Conservation (phyloP, 2,113 vertebrate species). For the Nycticorax nycticorax region DNA sequence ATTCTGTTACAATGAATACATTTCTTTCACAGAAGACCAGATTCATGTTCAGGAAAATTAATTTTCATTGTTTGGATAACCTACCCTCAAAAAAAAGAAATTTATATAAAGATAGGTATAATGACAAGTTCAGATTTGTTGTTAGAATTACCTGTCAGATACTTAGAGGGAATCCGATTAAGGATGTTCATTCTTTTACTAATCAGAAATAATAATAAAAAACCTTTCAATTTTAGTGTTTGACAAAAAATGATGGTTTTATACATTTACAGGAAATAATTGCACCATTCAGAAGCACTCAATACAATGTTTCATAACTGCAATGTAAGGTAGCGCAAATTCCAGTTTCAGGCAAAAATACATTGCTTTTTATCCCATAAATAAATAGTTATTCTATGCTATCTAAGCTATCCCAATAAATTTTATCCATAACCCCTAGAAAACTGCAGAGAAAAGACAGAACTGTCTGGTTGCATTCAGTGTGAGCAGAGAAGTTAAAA, state of each 20-base stretch:
- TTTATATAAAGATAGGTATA: neutral
- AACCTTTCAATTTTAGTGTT: neutral
- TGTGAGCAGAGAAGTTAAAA: neutral
- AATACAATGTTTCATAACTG: neutral
- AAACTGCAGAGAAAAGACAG: neutral
- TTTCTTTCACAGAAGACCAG: neutral
- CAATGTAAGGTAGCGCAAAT: neutral
- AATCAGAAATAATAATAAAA: neutral
- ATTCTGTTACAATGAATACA: neutral
- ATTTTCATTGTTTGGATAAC: constrained; percentile 19
- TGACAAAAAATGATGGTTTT: neutral
- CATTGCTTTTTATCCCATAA: neutral
- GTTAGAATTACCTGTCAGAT: constrained; percentile 26
- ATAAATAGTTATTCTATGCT: neutral
- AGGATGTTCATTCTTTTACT: constrained; percentile 6
- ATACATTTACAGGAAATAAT: constrained; percentile 31
- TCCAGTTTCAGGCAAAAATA: neutral
- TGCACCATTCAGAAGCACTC: neutral
- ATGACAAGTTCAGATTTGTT: neutral
- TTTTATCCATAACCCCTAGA: neutral
- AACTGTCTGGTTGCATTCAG: neutral
- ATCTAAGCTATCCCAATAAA: neutral
- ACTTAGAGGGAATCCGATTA: neutral
- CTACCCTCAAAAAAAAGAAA: constrained; percentile 11
- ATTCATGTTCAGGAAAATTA: neutral